Conservation (phyloP, 2,888 invertebrate species). For the Polydrusus pterygomalis region DNA sequence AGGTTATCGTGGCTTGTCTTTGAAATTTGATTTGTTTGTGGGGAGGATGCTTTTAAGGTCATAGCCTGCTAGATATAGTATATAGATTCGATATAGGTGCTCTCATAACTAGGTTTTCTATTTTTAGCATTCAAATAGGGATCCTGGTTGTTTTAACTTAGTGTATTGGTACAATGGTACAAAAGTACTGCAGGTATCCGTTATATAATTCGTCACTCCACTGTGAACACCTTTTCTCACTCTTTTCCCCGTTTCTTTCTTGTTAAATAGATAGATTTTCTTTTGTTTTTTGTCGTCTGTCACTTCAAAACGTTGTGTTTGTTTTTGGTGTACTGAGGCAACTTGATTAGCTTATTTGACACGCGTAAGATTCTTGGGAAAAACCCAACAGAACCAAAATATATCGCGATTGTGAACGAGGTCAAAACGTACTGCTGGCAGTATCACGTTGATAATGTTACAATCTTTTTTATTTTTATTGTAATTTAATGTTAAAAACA, state of each 20-base stretch:
- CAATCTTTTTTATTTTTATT: constrained; percentile 7
- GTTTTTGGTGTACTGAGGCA: background rate
- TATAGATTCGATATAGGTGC: too few species aligned
- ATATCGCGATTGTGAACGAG: background rate
- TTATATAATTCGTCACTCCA: background rate
- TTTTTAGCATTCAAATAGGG: background rate
- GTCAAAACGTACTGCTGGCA: constrained; percentile 5
- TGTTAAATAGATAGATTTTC: background rate
- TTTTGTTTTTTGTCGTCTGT: background rate
- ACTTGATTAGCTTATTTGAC: background rate
- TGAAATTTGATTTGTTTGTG: background rate
- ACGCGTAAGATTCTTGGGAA: background rate
- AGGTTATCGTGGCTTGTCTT: background rate
- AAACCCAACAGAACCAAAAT: background rate
- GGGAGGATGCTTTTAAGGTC: constrained; percentile 34
- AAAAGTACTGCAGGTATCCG: background rate
- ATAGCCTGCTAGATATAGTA: constrained; percentile 25
- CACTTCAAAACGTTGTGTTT: background rate
- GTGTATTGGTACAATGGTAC: background rate
- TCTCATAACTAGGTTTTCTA: background rate
- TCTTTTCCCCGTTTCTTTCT: background rate
- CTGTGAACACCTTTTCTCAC: constrained; percentile 1
- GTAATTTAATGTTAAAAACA: background rate
- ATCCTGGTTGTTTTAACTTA: background rate
- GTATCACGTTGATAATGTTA: background rate